Conservation (phyloP, 2,888 invertebrate genomes). For the Nymphalis urticae region DNA sequence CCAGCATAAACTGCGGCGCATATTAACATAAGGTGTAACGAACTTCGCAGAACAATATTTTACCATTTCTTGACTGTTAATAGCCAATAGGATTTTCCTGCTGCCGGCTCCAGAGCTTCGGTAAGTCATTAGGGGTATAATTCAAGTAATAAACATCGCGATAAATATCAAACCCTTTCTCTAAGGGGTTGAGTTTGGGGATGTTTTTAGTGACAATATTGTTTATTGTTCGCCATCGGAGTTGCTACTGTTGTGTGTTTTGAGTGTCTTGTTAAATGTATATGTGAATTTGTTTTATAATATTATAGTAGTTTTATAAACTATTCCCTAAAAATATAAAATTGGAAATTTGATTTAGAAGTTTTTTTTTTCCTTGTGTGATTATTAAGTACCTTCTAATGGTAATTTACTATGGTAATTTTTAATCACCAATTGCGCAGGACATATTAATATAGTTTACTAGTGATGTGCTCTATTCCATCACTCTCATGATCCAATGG, state of each 20-base stretch:
- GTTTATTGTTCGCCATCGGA: constrained; percentile 29
- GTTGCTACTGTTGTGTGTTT: constrained; percentile 20
- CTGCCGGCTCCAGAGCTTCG: constrained; percentile 62
- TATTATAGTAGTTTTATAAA: neutral
- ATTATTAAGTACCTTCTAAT: no score
- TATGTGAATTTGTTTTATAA: neutral
- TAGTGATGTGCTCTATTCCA: no score
- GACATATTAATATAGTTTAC: no score
- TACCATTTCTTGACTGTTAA: constrained; percentile 76
- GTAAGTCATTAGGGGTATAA: constrained; percentile 81
- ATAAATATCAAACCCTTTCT: constrained; percentile 79
- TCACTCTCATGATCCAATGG: no score
- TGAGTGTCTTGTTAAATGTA: constrained; percentile 1
- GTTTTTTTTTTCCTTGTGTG: no score
- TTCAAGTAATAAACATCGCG: constrained; percentile 81
- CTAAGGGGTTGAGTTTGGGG: constrained; percentile 58
- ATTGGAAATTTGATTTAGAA: no score
- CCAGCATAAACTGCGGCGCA: neutral
- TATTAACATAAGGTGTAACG: constrained; percentile 35
- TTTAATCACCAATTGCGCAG: no score
- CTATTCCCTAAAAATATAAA: no score
- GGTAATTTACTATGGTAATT: no score
- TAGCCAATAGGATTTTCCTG: constrained; percentile 80
- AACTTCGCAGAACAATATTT: constrained; percentile 55
- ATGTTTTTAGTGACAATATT: constrained; percentile 39